Conservation (phyloP, 2,113 vertebrate species). For the Cygnus atratus region DNA sequence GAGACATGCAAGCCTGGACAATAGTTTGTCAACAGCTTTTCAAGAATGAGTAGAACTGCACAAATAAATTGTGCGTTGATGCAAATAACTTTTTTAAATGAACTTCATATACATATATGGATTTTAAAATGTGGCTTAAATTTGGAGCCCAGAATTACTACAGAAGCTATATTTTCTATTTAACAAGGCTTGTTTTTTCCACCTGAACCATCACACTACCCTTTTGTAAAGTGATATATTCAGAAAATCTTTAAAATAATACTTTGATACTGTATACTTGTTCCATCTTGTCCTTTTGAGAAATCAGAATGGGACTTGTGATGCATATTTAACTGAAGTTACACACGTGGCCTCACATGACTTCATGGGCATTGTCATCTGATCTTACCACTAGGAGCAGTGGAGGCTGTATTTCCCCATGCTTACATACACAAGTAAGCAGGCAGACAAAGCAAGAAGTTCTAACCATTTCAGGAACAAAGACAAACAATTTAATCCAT, state of each 20-base stretch:
- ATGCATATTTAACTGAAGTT: neutral
- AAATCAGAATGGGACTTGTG: neutral
- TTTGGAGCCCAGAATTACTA: conserved; percentile 9
- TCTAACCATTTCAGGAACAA: conserved; percentile 72
- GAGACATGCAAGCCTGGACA: conserved; percentile 37
- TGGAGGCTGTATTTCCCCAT: neutral
- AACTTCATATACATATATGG: neutral
- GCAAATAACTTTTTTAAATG: neutral
- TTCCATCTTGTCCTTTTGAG: neutral
- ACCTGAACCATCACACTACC: neutral
- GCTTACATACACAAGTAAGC: conserved; percentile 63
- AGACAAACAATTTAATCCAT: conserved; percentile 75
- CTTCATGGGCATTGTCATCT: neutral
- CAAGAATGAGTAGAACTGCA: neutral
- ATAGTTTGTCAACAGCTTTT: neutral
- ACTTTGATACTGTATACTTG: neutral
- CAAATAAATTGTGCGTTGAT: neutral
- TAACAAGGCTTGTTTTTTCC: neutral
- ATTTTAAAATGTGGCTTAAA: neutral
- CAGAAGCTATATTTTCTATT: neutral
- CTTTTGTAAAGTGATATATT: conserved; percentile 36
- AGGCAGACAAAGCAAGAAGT: conserved; percentile 67
- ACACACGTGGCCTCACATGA: neutral
- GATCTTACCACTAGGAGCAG: neutral
- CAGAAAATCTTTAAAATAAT: neutral